Conservation (phyloP, 2,797 vertebrate species). For the Pseudomugil tenellus region DNA sequence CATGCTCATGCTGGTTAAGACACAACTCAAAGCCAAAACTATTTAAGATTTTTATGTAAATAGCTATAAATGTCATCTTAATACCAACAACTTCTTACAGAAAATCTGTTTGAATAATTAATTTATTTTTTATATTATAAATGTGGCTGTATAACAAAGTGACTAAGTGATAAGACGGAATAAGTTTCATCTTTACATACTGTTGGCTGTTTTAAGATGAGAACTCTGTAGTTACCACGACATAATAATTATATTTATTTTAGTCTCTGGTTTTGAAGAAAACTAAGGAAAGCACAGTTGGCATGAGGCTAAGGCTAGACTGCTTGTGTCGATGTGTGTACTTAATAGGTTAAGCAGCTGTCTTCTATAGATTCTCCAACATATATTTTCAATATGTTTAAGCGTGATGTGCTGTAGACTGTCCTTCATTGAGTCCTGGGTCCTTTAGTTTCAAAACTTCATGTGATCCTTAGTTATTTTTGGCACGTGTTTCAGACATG, state of each 20-base stretch:
- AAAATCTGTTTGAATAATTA: background rate
- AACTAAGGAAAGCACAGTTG: background rate
- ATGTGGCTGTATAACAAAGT: background rate
- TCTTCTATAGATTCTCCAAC: background rate
- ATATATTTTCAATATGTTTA: background rate
- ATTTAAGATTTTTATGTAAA: constrained; percentile 1
- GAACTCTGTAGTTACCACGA: background rate
- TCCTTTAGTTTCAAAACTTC: constrained; percentile 19
- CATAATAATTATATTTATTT: background rate
- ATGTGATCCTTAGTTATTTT: constrained; percentile 31
- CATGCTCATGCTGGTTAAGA: constrained; percentile 8
- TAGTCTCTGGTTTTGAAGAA: background rate
- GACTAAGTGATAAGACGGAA: background rate
- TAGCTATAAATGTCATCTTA: background rate
- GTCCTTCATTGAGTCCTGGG: constrained; percentile 9
- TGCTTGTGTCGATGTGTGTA: background rate
- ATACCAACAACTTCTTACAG: background rate
- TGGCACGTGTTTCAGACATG: constrained; percentile 19
- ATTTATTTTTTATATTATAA: background rate
- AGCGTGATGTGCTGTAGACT: constrained; percentile 10
- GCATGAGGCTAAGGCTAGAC: background rate
- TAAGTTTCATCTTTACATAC: background rate
- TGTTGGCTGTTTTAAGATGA: background rate
- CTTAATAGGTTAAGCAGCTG: background rate
- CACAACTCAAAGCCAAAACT: background rate